Evolutionary conservation across 2,113 vertebrate species (phyloP), one percentile per base, ranked within the genome.

Genomic region (Thunnus maccoyii): DNA sequence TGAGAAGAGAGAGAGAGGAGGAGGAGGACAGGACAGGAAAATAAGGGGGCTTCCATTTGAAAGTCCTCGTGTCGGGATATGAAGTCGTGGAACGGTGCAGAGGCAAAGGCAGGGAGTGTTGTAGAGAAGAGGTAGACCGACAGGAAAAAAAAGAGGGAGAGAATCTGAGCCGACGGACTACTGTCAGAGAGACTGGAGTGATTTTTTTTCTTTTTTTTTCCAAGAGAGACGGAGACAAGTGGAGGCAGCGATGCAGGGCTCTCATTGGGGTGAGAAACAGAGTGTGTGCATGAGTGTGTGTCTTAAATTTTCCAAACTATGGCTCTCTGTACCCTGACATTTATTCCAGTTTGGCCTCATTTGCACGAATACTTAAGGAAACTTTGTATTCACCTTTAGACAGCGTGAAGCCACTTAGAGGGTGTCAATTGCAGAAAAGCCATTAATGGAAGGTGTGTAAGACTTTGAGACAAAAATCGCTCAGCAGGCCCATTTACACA

Each of bases 241-340:
- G 75, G 78, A 90, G 67, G 90, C 92, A 93, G 86, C 84, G 54
- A 94, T 94, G 94, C 88, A 90, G 91, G 89, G 83, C 80, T 90
- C 89, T 83, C 71, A 75, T 50, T 80, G 81, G 93, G 92, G 94
- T 94, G 88, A 92, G 13, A 54, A 18, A 75, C 32, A 20, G 65
- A 7, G 65, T 71, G 64, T 66, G 76, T 86, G 55, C 74, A 55
- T 66, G 41, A 56, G 56, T 64, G 50, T 72, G 30, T 22, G 20
- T 54, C 30, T 71, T 58, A 27, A 62, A 73, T 75, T 61, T 60
- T 87, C 71, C 20, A 81, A 84, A 55, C 52, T 71, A 41, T 15
- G 22, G 2, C 70, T 83, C n/a, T 75, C 15, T 48, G 30, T 46
- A 46, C 17, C n/a, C 36, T 80, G 60, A 56, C 76, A 70, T 82